phyloP scores from a whole-genome alignment of 2,888 invertebrate species.

The Chrysotoxum bicinctum region DNA sequence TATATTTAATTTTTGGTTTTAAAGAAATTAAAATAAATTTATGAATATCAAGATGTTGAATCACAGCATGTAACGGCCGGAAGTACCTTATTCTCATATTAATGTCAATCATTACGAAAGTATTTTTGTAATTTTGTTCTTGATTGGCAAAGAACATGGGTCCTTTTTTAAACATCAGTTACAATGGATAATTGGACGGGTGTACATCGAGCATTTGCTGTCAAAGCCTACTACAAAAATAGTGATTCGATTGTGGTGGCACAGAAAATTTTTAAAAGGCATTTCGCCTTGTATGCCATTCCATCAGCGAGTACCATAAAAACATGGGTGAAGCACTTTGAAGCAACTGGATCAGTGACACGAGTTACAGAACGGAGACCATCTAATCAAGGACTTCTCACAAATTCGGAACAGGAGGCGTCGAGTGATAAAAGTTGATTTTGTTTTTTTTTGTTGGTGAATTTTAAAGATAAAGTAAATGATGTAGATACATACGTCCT shows the following conservation, averaged over 20 bases:
- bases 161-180: constrained; percentile 41
- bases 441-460: not conserved
- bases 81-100: constrained; percentile 9
- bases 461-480: not conserved
- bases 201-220: constrained; percentile 78
- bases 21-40: constrained; percentile 1
- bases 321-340: constrained; percentile 77
- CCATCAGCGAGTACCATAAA: constrained; percentile 78
- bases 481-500: not conserved
- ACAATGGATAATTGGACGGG: constrained; percentile 79
- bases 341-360: constrained; percentile 77
- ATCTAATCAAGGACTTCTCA: constrained; percentile 75
- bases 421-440: constrained; percentile 34
- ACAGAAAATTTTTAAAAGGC: constrained; percentile 77
- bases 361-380: constrained; percentile 72
- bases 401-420: constrained; percentile 9
- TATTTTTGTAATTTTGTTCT: not conserved
- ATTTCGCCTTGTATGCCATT: constrained; percentile 77
- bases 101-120: constrained; percentile 38
- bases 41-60: constrained; percentile 27
- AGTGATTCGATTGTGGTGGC: constrained; percentile 77
- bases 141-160: constrained; percentile 7
- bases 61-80: constrained; percentile 10
- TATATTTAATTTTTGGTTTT: constrained; percentile 3
- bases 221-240: constrained; percentile 77